Evolutionary conservation across 2,888 invertebrate genomes (phyloP), one percentile per base, ranked within the genome.

Genomic region (Malacosoma neustria): DNA sequence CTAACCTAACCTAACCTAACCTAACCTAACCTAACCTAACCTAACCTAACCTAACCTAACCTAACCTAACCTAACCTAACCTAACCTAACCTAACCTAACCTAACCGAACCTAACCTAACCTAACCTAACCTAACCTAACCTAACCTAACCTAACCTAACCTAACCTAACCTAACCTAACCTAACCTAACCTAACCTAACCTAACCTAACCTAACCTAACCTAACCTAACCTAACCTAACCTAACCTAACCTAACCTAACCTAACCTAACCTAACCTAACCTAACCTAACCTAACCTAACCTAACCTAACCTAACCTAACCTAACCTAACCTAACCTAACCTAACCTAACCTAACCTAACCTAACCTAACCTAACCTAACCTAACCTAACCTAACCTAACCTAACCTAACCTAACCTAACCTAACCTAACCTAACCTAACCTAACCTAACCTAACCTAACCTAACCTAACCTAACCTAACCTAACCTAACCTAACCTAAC

Each of bases 241-340:
- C 37, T 38, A 35, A 39, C 39, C 41, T 36, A 38, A 44, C 46
- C 44, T 44, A 39, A 43, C 45, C 38, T 42, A 39, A 42, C 42
- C 38, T 45, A 42, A 46, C 45, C 45, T 48, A 41, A 45, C 47
- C 43, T 45, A 41, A 41, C 45, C 41, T 48, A 41, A 41, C 45
- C 41, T 40, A 41, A 40, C 47, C 45, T 41, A 39, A 41, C 43
- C 43, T 38, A 41, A 38, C 39, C 14, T 22, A 11, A 41, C 40
- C 36, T 38, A 39, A 35, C 39, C 39, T 34, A 32, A 39, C 39
- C 39, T 34, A 38, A 41, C 35, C 35, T 33, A 39, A 29, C 35
- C 35, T 32, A 34, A 34, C 34, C 29, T 33, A 34, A 31, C 31
- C 22, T 22, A 32, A 34, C 29, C 34, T 30, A 31, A 29, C 13